These are phyloP conservation scores for Bufotes viridis DNA, from an alignment of 2,797 vertebrate genomes.

Conservation along the genomic window DNA sequence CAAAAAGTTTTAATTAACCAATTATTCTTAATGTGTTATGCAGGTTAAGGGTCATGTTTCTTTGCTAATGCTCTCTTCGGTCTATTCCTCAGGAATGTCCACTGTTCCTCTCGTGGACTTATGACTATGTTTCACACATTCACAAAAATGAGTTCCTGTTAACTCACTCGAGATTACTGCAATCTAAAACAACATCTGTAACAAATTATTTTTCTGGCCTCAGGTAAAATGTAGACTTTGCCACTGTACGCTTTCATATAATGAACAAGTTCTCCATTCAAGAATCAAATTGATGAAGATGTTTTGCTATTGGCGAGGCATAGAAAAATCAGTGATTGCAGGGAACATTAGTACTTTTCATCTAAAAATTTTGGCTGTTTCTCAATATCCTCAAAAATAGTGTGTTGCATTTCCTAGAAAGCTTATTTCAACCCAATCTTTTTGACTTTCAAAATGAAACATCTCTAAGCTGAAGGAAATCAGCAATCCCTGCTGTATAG, in stretches of 20 bases:
- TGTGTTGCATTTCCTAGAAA: conserved; percentile 32
- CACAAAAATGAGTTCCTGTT: background rate
- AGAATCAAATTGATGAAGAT: conserved; percentile 75
- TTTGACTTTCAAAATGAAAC: conserved; percentile 19
- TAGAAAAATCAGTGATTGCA: conserved; percentile 22
- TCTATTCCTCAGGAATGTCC: conserved; percentile 19
- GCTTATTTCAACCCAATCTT: conserved; percentile 10
- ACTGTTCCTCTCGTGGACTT: background rate
- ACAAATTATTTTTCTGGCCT: conserved; percentile 72
- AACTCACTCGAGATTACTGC: background rate
- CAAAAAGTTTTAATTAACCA: background rate
- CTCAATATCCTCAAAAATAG: background rate
- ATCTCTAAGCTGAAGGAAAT: conserved; percentile 24
- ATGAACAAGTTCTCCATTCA: conserved; percentile 75
- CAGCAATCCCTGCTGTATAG: background rate
- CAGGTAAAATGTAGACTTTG: conserved; percentile 68
- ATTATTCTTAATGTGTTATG: background rate
- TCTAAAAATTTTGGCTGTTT: conserved; percentile 23
- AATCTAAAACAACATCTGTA: conserved; percentile 52
- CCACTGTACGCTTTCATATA: conserved; percentile 70
- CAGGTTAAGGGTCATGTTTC: background rate
- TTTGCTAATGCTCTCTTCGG: background rate
- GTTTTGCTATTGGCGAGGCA: conserved; percentile 68
- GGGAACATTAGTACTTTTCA: conserved; percentile 23
- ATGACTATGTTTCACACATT: background rate